A percentile compares a stretch with the other conserved stretches of the same genome.
phyloP scores from a whole-genome alignment of 2,797 vertebrate species.

The Lithobates sylvaticus region DNA sequence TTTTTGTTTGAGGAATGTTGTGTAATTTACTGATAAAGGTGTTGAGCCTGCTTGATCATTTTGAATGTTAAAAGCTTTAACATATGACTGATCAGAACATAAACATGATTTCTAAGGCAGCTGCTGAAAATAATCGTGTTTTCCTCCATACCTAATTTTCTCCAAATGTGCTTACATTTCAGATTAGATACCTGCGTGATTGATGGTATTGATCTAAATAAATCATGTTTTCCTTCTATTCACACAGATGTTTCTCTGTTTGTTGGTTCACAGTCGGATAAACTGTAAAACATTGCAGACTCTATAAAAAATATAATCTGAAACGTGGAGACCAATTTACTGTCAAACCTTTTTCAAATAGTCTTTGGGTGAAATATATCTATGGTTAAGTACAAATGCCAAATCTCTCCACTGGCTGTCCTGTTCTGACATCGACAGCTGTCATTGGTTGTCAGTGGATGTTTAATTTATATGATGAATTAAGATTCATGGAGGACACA shows the following conservation, averaged over 20 bases:
- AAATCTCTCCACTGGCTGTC: too few species aligned
- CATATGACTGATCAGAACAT: constrained; percentile 44
- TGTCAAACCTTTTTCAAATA: too few species aligned
- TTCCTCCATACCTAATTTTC: constrained; percentile 53
- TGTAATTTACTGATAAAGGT: constrained; percentile 31
- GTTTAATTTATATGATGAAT: too few species aligned
- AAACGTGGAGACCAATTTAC: not conserved
- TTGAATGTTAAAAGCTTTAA: constrained; percentile 27
- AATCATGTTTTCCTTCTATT: constrained; percentile 47
- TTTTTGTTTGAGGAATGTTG: not conserved
- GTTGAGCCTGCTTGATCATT: constrained; percentile 9
- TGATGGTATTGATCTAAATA: constrained; percentile 59
- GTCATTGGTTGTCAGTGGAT: too few species aligned
- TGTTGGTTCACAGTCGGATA: constrained; percentile 38
- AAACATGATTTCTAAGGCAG: constrained; percentile 49
- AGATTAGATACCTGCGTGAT: constrained; percentile 55
- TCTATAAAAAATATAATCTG: constrained; percentile 11
- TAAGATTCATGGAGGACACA: too few species aligned
- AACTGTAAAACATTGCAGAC: constrained; percentile 31
- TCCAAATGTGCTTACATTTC: constrained; percentile 55
- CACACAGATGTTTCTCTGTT: constrained; percentile 48
- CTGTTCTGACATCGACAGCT: too few species aligned
- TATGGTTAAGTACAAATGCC: too few species aligned
- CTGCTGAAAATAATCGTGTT: constrained; percentile 57
- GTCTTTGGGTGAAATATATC: too few species aligned